Percentiles rank a stretch among this genome's conserved stretches.
Evolutionary conservation across 2,113 vertebrate genomes (phyloP).

Genomic region (Scalopus aquaticus): DNA sequence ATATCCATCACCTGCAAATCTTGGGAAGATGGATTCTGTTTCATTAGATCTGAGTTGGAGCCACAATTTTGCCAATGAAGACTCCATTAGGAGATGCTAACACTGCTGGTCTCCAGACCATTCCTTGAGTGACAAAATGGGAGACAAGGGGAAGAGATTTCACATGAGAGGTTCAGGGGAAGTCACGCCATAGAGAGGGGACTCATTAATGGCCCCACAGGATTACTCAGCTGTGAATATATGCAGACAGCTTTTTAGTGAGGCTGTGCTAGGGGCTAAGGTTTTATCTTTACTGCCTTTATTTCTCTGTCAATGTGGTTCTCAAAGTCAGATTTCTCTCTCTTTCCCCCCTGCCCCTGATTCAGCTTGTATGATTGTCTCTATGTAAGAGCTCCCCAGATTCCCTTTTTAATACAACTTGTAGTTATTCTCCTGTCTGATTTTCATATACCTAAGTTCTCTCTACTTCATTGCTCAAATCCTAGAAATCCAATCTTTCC

Average conservation of each 20-base stretch:
- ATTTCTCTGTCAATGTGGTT: not conserved
- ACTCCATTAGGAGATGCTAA: not conserved
- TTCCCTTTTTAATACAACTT: slow-evolving; percentile 43
- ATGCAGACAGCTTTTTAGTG: not conserved
- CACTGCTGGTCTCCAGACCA: not conserved
- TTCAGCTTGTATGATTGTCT: slow-evolving; percentile 53
- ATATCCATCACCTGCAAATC: not conserved
- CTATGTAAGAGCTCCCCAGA: not conserved
- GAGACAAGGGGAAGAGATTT: not conserved
- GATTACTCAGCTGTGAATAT: not conserved
- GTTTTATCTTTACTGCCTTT: not conserved
- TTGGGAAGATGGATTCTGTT: not conserved
- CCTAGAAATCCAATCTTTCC: slow-evolving; percentile 48
- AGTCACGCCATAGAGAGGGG: not conserved
- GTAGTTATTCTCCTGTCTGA: slow-evolving; percentile 32
- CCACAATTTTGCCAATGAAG: not conserved
- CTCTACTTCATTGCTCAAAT: slow-evolving; percentile 44
- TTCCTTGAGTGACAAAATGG: not conserved
- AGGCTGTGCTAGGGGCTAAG: not conserved
- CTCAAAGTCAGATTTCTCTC: not conserved
- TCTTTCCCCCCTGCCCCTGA: not conserved
- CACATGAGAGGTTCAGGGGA: not conserved
- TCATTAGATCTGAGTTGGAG: not conserved
- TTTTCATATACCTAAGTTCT: slow-evolving; percentile 11
- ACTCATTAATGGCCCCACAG: not conserved